phyloP scores from a whole-genome alignment of 2,797 vertebrate genomes.

The Masticophis lateralis region DNA sequence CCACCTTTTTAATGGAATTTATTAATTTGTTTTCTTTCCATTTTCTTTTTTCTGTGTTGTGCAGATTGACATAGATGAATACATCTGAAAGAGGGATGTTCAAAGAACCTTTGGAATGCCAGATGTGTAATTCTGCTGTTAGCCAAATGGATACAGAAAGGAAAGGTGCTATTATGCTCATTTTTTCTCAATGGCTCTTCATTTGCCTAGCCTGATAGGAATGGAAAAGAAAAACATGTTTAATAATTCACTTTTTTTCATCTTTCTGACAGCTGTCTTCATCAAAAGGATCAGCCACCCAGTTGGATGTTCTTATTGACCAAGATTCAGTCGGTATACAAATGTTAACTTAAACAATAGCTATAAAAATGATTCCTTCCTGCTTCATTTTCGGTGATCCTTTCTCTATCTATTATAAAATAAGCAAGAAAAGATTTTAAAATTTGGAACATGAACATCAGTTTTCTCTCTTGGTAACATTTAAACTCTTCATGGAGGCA shows the following conservation, averaged over 20 bases:
- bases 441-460: not conserved
- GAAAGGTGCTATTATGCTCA: not conserved
- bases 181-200: slow-evolving; percentile 22
- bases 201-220: not conserved
- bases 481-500: not conserved
- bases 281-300: not conserved
- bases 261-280: slow-evolving; percentile 3
- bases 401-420: slow-evolving; percentile 11
- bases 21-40: slow-evolving; percentile 9
- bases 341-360: not conserved
- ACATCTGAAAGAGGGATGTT: slow-evolving; percentile 36
- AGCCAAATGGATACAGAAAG: slow-evolving; percentile 21
- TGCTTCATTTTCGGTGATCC: not conserved
- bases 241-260: slow-evolving; percentile 18
- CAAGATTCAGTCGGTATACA: not conserved
- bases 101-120: not conserved
- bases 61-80: slow-evolving; percentile 40
- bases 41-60: slow-evolving; percentile 32
- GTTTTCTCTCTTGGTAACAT: not conserved
- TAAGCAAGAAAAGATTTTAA: not conserved
- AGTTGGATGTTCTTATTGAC: not conserved
- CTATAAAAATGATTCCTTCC: not conserved
- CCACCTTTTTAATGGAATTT: slow-evolving; percentile 1
- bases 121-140: slow-evolving; percentile 10
- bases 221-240: not conserved